These are phyloP conservation scores for Oscheius sp. DNA, from an alignment of 2,888 invertebrate species.

Conservation along the genomic window DNA sequence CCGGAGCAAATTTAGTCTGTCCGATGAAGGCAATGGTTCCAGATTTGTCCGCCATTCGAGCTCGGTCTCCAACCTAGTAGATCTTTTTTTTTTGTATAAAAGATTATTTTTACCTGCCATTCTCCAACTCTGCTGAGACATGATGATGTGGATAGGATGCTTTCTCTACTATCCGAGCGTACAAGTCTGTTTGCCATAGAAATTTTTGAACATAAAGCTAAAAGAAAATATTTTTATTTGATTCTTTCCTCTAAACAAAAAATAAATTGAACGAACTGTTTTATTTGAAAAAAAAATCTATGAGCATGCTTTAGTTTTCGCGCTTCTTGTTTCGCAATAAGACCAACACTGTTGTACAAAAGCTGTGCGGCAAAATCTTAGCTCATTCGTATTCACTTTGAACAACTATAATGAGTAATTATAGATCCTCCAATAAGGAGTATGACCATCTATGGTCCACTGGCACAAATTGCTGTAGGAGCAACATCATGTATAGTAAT, in stretches of 20 bases:
- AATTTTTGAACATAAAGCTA: neutral
- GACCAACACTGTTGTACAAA: too few relatives aligned
- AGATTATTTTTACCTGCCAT: conserved; percentile 31
- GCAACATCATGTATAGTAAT: conserved; percentile 23
- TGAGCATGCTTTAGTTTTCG: too few relatives aligned
- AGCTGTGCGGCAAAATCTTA: too few relatives aligned
- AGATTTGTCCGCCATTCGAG: conserved; percentile 37
- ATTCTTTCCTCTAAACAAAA: too few relatives aligned
- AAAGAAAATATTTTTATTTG: too few relatives aligned
- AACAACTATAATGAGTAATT: too few relatives aligned
- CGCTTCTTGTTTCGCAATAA: too few relatives aligned
- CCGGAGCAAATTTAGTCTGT: conserved; percentile 76
- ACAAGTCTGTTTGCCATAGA: conserved; percentile 8
- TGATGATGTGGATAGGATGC: conserved; percentile 36
- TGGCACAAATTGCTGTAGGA: conserved; percentile 23
- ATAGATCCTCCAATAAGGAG: neutral
- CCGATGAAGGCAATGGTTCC: conserved; percentile 60
- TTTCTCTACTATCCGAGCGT: conserved; percentile 33
- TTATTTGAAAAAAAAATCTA: too few relatives aligned
- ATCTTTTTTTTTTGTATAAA: neutral
- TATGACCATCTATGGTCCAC: conserved; percentile 26
- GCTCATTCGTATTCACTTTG: too few relatives aligned
- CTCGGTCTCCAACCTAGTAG: conserved; percentile 49
- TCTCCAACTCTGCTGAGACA: conserved; percentile 38
- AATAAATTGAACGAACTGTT: too few relatives aligned